Evolutionary conservation across 2,888 invertebrate genomes (phyloP).

Genomic region (Ceriagrion tenellum): DNA sequence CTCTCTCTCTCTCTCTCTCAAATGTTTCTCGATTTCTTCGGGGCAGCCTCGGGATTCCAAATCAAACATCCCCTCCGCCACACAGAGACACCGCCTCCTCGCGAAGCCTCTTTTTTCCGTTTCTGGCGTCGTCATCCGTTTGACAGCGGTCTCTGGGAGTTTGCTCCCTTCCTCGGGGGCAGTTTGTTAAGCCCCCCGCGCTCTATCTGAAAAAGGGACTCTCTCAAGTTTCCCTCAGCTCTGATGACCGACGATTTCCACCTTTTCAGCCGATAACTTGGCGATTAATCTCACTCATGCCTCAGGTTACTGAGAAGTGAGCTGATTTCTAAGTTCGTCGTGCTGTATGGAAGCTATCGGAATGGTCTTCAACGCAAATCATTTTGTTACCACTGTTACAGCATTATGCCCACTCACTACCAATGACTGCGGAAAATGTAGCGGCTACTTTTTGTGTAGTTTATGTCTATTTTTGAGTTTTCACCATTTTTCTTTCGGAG

Average conservation of each 20-base stretch:
- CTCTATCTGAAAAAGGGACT: no score
- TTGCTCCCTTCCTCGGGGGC: no score
- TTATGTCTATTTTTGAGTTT: no score
- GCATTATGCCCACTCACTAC: not conserved
- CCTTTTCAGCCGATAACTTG: not conserved
- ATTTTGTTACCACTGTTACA: not conserved
- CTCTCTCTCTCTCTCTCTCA: no score
- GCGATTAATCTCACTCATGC: not conserved
- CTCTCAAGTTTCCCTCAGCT: not conserved
- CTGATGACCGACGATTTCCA: not conserved
- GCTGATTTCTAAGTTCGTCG: not conserved
- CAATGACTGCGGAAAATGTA: not conserved
- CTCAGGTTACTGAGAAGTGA: not conserved
- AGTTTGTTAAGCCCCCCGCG: not conserved
- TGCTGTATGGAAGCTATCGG: not conserved
- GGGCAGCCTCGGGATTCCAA: constrained; percentile 27
- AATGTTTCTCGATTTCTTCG: constrained; percentile 34
- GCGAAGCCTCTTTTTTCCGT: not conserved
- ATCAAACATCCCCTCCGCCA: constrained; percentile 11
- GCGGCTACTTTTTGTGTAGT: not conserved
- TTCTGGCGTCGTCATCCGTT: not conserved
- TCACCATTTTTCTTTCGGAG: no score
- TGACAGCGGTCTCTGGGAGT: not conserved
- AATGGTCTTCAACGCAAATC: not conserved
- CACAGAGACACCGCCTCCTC: not conserved